A percentile compares a stretch with the other conserved stretches of the same genome.
Evolutionary conservation across 2,797 vertebrate species (phyloP).

Genomic region (Anableps anableps): DNA sequence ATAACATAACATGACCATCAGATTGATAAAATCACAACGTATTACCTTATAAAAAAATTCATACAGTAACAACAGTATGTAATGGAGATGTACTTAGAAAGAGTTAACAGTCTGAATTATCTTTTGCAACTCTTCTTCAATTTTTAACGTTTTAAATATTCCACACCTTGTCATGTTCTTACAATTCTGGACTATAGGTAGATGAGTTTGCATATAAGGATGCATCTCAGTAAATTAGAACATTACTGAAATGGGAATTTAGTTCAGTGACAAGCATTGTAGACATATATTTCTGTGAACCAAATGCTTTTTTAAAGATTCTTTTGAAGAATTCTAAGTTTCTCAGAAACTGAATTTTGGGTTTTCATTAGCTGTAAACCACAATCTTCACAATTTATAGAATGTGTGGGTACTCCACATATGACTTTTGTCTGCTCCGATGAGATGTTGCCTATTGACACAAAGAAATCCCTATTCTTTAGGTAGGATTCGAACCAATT

Average conservation of each 20-base stretch:
- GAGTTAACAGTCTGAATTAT: not conserved
- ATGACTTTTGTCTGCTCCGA: no score
- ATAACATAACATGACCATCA: no score
- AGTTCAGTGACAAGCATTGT: not conserved
- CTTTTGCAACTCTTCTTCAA: not conserved
- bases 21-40: no score
- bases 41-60: no score
- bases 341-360: not conserved
- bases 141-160: not conserved
- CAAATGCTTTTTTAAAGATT: not conserved
- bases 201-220: not conserved
- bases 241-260: not conserved
- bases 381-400: not conserved
- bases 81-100: not conserved
- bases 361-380: not conserved
- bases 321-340: not conserved
- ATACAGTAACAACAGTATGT: not conserved
- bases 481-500: no score
- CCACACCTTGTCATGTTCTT: not conserved
- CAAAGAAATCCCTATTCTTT: no score
- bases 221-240: not conserved
- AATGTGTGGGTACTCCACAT: no score
- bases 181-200: not conserved
- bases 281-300: not conserved
- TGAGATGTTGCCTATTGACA: no score